These are phyloP conservation scores for Menidia beryllina DNA, from an alignment of 2,113 vertebrate species.

Conservation along the genomic window DNA sequence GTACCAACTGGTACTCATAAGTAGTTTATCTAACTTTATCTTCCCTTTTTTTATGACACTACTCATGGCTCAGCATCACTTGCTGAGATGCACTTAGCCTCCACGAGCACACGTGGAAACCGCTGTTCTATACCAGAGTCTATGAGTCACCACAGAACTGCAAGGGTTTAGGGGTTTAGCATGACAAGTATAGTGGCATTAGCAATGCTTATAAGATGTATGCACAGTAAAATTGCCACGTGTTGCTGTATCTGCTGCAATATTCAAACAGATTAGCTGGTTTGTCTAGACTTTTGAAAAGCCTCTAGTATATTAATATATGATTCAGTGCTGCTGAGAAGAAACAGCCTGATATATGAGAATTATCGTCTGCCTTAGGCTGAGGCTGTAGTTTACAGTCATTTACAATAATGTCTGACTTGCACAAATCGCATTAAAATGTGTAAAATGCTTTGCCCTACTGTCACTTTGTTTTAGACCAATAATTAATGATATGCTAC, in stretches of 20 bases:
- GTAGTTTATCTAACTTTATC: neutral
- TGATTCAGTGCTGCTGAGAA: constrained; percentile 29
- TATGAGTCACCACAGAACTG: constrained; percentile 33
- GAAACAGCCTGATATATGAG: constrained; percentile 47
- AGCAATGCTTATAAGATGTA: constrained; percentile 42
- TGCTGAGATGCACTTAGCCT: constrained; percentile 24
- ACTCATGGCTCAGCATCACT: constrained; percentile 16
- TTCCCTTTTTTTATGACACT: neutral
- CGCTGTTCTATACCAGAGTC: constrained; percentile 13
- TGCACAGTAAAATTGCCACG: constrained; percentile 49
- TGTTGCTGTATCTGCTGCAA: constrained; percentile 38
- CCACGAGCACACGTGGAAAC: constrained; percentile 27
- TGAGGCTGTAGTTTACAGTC: constrained; percentile 29
- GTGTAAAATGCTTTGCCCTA: constrained; percentile 2
- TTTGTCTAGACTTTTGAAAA: constrained; percentile 10
- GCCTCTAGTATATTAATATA: constrained; percentile 41
- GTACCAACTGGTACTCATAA: neutral
- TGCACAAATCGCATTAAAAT: constrained; percentile 26
- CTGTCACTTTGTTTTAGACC: neutral
- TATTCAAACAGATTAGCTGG: constrained; percentile 11
- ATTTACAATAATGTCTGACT: constrained; percentile 30
- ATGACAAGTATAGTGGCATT: constrained; percentile 25
- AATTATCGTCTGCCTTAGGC: constrained; percentile 37
- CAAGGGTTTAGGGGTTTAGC: constrained; percentile 21
- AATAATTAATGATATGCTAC: neutral